These are phyloP conservation scores for Trichopoda pennipes DNA, from an alignment of 2,888 invertebrate species.

Conservation along the genomic window DNA sequence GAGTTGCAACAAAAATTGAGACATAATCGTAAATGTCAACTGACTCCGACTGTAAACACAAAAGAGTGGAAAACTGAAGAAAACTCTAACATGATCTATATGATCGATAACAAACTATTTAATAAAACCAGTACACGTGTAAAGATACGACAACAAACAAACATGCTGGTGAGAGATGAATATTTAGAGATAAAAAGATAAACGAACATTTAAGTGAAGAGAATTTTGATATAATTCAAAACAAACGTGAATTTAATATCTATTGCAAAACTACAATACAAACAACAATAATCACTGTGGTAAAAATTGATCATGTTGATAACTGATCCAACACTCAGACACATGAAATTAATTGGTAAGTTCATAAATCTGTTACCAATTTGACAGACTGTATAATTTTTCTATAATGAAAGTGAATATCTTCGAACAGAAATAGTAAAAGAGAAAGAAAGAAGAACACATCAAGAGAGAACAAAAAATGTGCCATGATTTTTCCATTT, in stretches of 20 bases:
- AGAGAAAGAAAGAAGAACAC: background rate
- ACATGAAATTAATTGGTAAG: slow-evolving; percentile 43
- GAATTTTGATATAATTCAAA: slow-evolving; percentile 22
- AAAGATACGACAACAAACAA: slow-evolving; percentile 39
- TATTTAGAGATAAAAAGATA: slow-evolving; percentile 35
- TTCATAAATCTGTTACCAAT: slow-evolving; percentile 43
- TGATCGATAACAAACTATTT: slow-evolving; percentile 61
- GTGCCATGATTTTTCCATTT: background rate
- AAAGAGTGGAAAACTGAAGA: slow-evolving; percentile 12
- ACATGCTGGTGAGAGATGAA: slow-evolving; percentile 42
- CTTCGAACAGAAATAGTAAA: background rate
- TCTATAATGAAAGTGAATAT: slow-evolving; percentile 25
- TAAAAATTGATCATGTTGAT: background rate
- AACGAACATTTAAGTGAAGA: slow-evolving; percentile 2
- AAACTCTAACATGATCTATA: slow-evolving; percentile 45
- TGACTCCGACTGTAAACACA: slow-evolving; percentile 31
- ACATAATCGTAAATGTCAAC: slow-evolving; percentile 66
- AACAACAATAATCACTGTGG: background rate
- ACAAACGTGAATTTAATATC: slow-evolving; percentile 49
- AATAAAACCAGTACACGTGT: slow-evolving; percentile 67
- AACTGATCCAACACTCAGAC: slow-evolving; percentile 8
- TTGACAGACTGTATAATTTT: background rate
- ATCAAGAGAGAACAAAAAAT: slow-evolving; percentile 18
- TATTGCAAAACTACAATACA: slow-evolving; percentile 53
- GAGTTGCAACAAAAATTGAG: slow-evolving; percentile 52